These are phyloP conservation scores for Ia io DNA, from an alignment of 2,113 vertebrate species.

Conservation along the genomic window DNA sequence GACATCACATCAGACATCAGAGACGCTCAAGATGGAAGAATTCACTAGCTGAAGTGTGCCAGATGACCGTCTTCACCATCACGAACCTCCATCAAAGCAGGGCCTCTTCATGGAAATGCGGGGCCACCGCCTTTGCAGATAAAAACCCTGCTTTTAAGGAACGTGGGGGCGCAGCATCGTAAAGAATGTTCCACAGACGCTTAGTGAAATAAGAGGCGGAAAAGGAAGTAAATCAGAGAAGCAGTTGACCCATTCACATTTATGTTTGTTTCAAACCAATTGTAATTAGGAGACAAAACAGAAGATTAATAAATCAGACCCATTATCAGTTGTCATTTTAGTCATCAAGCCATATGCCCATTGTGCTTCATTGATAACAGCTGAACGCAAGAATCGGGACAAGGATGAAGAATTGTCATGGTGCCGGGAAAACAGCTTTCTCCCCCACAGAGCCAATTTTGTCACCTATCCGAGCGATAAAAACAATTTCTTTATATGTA, in stretches of 20 bases:
- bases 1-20: not conserved
- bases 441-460: not conserved
- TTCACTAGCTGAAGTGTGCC: not conserved
- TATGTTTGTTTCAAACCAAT: slow-evolving; percentile 42
- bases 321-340: slow-evolving; percentile 20
- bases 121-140: not conserved
- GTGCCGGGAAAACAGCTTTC: not conserved
- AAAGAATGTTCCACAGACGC: not conserved
- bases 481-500: not conserved
- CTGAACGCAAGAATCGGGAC: not conserved
- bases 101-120: not conserved
- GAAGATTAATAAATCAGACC: slow-evolving; percentile 37
- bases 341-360: not conserved
- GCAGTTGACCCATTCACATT: not conserved
- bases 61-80: not conserved
- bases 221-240: not conserved
- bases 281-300: slow-evolving; percentile 48
- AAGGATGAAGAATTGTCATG: not conserved
- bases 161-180: not conserved
- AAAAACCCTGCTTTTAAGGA: slow-evolving; percentile 2
- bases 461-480: not conserved
- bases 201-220: not conserved
- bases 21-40: not conserved
- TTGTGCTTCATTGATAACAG: not conserved
- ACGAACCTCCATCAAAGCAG: not conserved